Percentiles rank a stretch among this genome's conserved stretches.
Evolutionary conservation across 2,113 vertebrate genomes (phyloP).

Genomic region (Brachionichthys hirsutus): DNA sequence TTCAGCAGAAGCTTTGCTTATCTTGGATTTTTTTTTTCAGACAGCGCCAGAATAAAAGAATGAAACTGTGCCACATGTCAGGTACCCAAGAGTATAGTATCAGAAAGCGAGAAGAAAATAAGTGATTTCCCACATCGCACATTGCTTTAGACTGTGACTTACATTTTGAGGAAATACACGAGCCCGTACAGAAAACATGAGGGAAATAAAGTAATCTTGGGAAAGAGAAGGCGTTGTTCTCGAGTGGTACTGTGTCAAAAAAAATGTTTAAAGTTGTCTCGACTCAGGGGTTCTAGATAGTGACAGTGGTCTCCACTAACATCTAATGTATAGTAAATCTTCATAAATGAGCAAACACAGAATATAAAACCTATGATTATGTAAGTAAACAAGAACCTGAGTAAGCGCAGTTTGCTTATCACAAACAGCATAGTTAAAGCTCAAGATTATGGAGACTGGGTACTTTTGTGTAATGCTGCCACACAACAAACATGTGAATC

Average conservation of each 20-base stretch:
- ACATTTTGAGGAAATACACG: conserved; percentile 41
- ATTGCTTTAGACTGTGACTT: conserved; percentile 5
- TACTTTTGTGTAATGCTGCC: conserved; percentile 24
- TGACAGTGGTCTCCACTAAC: too few relatives aligned
- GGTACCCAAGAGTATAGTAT: conserved; percentile 16
- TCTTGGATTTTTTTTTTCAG: background rate
- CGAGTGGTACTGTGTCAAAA: too few relatives aligned
- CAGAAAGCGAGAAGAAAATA: conserved; percentile 13
- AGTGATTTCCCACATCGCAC: conserved; percentile 34
- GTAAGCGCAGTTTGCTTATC: conserved; percentile 33
- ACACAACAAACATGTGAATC: conserved; percentile 41
- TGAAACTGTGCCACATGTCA: conserved; percentile 18
- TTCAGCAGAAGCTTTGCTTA: background rate
- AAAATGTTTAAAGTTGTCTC: too few relatives aligned
- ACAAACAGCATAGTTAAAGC: conserved; percentile 28
- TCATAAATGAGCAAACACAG: conserved; percentile 37
- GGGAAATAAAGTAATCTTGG: conserved; percentile 3
- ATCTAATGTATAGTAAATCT: conserved; percentile 25
- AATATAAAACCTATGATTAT: conserved; percentile 20
- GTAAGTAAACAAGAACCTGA: conserved; percentile 15
- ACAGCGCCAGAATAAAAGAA: conserved; percentile 19
- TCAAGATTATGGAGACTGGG: conserved; percentile 22
- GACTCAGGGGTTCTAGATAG: too few relatives aligned
- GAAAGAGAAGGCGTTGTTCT: too few relatives aligned
- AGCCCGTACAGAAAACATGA: conserved; percentile 27